A percentile compares a stretch with the other conserved stretches of the same genome.
Conservation (phyloP, 2,797 vertebrate species). For the Takifugu ocellatus region DNA sequence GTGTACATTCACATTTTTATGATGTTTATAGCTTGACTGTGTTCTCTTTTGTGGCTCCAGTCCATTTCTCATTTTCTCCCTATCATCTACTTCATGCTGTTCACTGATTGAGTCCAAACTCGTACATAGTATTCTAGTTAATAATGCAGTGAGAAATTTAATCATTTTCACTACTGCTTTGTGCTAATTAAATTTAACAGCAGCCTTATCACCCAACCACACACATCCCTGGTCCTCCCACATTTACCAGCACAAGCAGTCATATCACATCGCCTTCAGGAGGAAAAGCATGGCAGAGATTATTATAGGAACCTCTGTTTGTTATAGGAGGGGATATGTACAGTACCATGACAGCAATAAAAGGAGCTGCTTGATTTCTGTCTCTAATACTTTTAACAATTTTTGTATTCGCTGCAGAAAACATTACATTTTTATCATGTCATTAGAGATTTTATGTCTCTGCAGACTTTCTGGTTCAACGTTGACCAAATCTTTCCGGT, state of each 20-base stretch:
- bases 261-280: conserved; percentile 59
- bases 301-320: conserved; percentile 59
- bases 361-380: conserved; percentile 15
- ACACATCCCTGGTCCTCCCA: conserved; percentile 73
- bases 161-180: conserved; percentile 70
- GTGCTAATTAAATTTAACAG: conserved; percentile 85
- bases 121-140: conserved; percentile 52
- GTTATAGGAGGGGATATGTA: conserved; percentile 41
- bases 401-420: not conserved
- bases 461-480: conserved; percentile 5
- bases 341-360: conserved; percentile 4
- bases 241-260: conserved; percentile 70
- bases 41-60: not conserved
- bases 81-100: conserved; percentile 49
- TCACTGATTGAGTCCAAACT: conserved; percentile 51
- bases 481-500: conserved; percentile 1
- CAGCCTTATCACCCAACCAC: conserved; percentile 79
- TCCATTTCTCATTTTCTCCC: conserved; percentile 1
- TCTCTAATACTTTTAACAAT: conserved; percentile 23
- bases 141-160: conserved; percentile 75
- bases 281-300: conserved; percentile 45
- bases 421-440: conserved; percentile 7
- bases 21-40: conserved; percentile 7
- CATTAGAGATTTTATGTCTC: conserved; percentile 11
- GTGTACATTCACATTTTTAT: conserved; percentile 11